Evolutionary conservation across 2,113 vertebrate species (phyloP).

Genomic region (Peromyscus polionotus): DNA sequence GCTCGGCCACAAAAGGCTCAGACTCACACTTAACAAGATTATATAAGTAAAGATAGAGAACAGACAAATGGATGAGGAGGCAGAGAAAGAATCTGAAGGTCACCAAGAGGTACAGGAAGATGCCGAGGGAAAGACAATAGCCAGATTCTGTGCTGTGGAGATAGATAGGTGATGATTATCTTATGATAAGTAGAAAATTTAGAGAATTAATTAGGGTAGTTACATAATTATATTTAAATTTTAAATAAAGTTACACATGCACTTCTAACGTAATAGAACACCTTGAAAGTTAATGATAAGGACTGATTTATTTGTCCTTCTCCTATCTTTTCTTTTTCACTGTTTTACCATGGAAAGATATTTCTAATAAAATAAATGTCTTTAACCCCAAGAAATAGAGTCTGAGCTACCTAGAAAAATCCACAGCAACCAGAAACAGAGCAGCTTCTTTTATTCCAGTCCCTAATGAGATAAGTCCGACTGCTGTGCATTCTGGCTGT

Average conservation of each 20-base stretch:
- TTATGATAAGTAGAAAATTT: constrained; percentile 13
- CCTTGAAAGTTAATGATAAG: neutral
- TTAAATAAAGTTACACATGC: neutral
- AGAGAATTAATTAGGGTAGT: neutral
- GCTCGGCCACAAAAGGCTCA: neutral
- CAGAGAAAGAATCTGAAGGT: neutral
- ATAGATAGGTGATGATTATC: neutral
- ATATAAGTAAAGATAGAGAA: neutral
- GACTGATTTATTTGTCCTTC: neutral
- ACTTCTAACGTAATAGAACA: neutral
- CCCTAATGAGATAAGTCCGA: constrained; percentile 7
- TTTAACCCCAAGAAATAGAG: neutral
- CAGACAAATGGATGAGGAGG: neutral
- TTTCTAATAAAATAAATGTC: neutral
- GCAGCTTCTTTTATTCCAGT: neutral
- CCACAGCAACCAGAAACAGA: neutral
- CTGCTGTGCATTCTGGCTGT: neutral
- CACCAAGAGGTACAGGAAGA: neutral
- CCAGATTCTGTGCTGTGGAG: neutral
- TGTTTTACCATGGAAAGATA: constrained; percentile 42
- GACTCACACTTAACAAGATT: neutral
- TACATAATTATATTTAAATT: constrained; percentile 1
- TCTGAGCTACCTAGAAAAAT: constrained; percentile 5
- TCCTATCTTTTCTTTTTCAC: neutral
- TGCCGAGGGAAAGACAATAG: neutral